A percentile compares a stretch with the other conserved stretches of the same genome.
Conservation (phyloP, 2,113 vertebrate species). For the Hippocampus mohnikei region DNA sequence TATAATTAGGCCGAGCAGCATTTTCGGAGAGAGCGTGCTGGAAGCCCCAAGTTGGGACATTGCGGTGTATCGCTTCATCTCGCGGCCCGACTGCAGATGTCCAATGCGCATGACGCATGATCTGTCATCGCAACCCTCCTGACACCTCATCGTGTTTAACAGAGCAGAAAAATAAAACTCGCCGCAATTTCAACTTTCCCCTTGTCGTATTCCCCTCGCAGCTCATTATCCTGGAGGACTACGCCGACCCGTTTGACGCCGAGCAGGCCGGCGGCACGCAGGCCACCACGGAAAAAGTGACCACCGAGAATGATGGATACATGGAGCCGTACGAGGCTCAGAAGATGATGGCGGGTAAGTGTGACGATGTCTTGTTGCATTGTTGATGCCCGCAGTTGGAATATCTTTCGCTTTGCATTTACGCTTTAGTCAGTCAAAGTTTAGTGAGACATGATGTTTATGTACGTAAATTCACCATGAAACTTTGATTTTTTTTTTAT, state of each 20-base stretch:
- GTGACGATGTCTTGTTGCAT: not conserved
- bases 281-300: conserved; percentile 76
- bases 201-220: conserved; percentile 47
- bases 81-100: conserved; percentile 15
- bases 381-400: not conserved
- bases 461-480: no score
- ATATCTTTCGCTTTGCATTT: not conserved
- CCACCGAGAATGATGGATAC: conserved; percentile 89
- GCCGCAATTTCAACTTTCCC: conserved; percentile 18
- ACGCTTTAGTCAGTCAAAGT: not conserved
- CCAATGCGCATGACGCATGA: conserved; percentile 12
- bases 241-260: conserved; percentile 92
- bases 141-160: conserved; percentile 25
- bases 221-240: conserved; percentile 92
- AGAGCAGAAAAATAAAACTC: conserved; percentile 37
- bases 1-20: conserved; percentile 60
- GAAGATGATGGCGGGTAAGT: conserved; percentile 96
- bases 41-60: conserved; percentile 40
- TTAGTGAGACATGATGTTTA: not conserved
- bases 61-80: conserved; percentile 43
- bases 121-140: conserved; percentile 19
- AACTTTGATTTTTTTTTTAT: no score
- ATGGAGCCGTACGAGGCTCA: conserved; percentile 98
- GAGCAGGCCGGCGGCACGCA: conserved; percentile 78
- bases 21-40: conserved; percentile 41